A percentile compares a stretch with the other conserved stretches of the same genome.
These are phyloP conservation scores for Hyperoplus lanceolatus DNA, from an alignment of 2,797 vertebrate species.

Conservation along the genomic window DNA sequence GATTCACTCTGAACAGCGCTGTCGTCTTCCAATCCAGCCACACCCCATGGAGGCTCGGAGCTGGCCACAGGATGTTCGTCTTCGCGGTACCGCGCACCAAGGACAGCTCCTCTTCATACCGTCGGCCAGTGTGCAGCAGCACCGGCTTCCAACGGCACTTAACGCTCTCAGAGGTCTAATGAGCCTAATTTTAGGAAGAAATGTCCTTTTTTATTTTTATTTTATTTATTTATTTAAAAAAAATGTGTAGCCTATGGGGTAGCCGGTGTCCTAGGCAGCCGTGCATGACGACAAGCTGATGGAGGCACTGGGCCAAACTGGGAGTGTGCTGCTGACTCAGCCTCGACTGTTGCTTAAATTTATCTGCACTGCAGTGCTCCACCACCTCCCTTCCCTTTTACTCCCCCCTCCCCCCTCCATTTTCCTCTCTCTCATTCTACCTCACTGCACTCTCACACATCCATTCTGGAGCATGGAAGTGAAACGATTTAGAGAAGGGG, in stretches of 20 bases:
- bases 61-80: not conserved
- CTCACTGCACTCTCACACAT: conserved; percentile 63
- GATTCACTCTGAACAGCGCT: not conserved
- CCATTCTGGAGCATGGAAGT: conserved; percentile 52
- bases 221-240: not conserved
- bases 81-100: conserved; percentile 47
- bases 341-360: conserved; percentile 87
- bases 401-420: conserved; percentile 41
- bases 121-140: not conserved
- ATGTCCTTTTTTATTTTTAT: conserved; percentile 28
- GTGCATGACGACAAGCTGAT: conserved; percentile 57
- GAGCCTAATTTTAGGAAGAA: not conserved
- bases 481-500: conserved; percentile 16
- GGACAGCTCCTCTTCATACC: conserved; percentile 56
- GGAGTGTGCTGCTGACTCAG: conserved; percentile 88
- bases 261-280: conserved; percentile 37
- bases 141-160: not conserved
- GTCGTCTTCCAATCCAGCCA: conserved; percentile 26
- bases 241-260: not conserved
- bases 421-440: conserved; percentile 39
- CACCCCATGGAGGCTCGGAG: conserved; percentile 28
- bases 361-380: conserved; percentile 90
- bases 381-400: conserved; percentile 66
- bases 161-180: not conserved
- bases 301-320: conserved; percentile 79